Conservation (phyloP, 2,888 invertebrate genomes). For the Automeris io region DNA sequence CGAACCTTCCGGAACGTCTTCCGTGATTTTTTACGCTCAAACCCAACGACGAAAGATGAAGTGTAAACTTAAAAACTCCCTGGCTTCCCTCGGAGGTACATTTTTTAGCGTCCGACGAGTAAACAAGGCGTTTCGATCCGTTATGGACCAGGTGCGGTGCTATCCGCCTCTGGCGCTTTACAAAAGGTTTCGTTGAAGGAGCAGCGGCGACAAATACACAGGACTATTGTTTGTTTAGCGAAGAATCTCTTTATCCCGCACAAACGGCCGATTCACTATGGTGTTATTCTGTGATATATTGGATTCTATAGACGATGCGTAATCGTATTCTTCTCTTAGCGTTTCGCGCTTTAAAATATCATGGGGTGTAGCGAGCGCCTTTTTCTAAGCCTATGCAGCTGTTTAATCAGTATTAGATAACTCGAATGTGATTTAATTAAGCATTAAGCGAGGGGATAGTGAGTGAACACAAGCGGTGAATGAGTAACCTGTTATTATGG, state of each 20-base stretch:
- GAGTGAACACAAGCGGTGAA: slow-evolving; percentile 69
- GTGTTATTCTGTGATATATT: slow-evolving; percentile 66
- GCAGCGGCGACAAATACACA: slow-evolving; percentile 44
- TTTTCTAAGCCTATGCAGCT: slow-evolving; percentile 44
- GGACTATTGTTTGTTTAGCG: slow-evolving; percentile 62
- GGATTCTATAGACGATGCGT: slow-evolving; percentile 39
- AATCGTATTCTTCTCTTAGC: slow-evolving; percentile 30
- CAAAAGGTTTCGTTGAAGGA: slow-evolving; percentile 72
- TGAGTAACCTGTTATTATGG: slow-evolving; percentile 74
- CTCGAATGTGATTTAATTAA: slow-evolving; percentile 73
- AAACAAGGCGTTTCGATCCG: slow-evolving; percentile 52
- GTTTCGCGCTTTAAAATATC: slow-evolving; percentile 32
- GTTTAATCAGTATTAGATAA: slow-evolving; percentile 46
- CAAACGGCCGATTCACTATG: slow-evolving; percentile 38
- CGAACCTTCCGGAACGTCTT: slow-evolving; percentile 68
- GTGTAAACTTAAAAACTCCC: slow-evolving; percentile 63
- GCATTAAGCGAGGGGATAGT: slow-evolving; percentile 65
- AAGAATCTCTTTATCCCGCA: slow-evolving; percentile 51
- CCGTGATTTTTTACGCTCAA: slow-evolving; percentile 66
- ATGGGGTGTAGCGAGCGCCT: slow-evolving; percentile 32
- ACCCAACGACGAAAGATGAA: slow-evolving; percentile 67
- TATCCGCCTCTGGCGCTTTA: slow-evolving; percentile 49
- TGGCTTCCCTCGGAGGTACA: slow-evolving; percentile 54
- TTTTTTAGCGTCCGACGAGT: slow-evolving; percentile 55
- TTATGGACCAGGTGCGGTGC: slow-evolving; percentile 60